Conservation (phyloP, 2,888 invertebrate species). For the Chaetoderma sp. region DNA sequence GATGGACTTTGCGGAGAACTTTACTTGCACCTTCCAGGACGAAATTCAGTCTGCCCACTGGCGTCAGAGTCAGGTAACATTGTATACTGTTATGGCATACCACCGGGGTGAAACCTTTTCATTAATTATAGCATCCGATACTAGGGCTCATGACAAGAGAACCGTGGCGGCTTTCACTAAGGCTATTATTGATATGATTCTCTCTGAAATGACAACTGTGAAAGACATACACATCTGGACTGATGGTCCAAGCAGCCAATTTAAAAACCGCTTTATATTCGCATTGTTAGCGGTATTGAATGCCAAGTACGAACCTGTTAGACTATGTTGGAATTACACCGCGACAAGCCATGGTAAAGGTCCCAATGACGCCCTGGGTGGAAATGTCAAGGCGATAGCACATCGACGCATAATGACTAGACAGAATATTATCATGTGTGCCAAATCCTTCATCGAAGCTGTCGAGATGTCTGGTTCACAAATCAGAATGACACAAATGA, state of each 20-base stretch:
- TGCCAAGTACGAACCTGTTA: no score
- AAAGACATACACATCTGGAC: conserved; percentile 15
- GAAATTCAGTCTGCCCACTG: conserved; percentile 27
- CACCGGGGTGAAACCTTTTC: conserved; percentile 1
- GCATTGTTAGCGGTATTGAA: not conserved
- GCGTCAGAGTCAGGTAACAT: conserved; percentile 11
- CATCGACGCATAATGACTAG: conserved; percentile 13
- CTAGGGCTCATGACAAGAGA: conserved; percentile 16
- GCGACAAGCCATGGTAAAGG: conserved; percentile 23
- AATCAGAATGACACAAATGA: no score
- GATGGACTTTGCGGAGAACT: conserved; percentile 25
- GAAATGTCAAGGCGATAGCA: conserved; percentile 11
- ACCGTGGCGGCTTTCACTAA: conserved; percentile 12
- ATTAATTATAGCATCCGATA: conserved; percentile 6
- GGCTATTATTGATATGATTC: conserved; percentile 1
- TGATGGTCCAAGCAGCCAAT: conserved; percentile 18
- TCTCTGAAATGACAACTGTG: conserved; percentile 6
- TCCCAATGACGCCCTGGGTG: conserved; percentile 17
- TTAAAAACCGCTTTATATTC: conserved; percentile 17
- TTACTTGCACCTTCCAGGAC: conserved; percentile 12
- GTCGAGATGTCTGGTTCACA: no score
- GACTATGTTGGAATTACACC: no score
- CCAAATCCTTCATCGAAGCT: conserved; percentile 9
- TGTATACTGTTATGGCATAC: conserved; percentile 16
- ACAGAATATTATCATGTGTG: conserved; percentile 1